Base-by-base conservation (phyloP, 92 coral and sea anemone genomes). In the Heteractis magnifica region DNA sequence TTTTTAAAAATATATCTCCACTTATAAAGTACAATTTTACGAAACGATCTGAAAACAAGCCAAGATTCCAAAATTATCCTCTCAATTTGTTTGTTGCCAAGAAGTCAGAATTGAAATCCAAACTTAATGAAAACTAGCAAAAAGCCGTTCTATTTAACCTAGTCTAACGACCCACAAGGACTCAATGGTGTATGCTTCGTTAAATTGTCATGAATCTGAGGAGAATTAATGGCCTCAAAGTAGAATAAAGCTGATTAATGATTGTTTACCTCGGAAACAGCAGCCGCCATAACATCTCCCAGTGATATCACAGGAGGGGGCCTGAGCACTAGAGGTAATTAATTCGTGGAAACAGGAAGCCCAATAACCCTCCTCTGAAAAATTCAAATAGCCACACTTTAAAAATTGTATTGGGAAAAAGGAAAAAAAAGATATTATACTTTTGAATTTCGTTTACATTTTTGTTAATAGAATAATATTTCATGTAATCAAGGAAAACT, bases 291-390 rank as follows among this genome's bases (percentile, higher is more conserved):
- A 13, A 41, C 72, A 56, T 62, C 72, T 64, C 53, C 16, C 7
- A 18, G 21, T 34, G 44, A 50, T 13, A 41, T 10, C 64, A 56
- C 64, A 49, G 82, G 64, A 60, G 82, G 82, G 51, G 52, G 83
- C 41, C 83, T 80, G 71, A 65, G 83, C 20, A 80, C 83, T 80
- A 80, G 71, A 80, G 83, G 18, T 78, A 79, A 79, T 79, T 79
- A 79, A 79, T 58, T 79, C 68, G 82, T 62, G 20, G 6, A 18
- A 19, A 62, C 70, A 62, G 70, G 70, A 9, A 62, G 26, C 70
- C 70, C 70, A 62, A 16, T 11, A 59, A 8, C 14, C 15, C 19
- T 8, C 18, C 20, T 62, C 2, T n/a, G 10, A 9, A 18, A n/a
- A 58, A 58, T 12, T 58, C 64, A 34, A 34, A 34, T 34, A 34